Percentiles rank a stretch among this genome's conserved stretches.
Conservation (phyloP, 2,113 vertebrate genomes). For the Irena cyanogastra region DNA sequence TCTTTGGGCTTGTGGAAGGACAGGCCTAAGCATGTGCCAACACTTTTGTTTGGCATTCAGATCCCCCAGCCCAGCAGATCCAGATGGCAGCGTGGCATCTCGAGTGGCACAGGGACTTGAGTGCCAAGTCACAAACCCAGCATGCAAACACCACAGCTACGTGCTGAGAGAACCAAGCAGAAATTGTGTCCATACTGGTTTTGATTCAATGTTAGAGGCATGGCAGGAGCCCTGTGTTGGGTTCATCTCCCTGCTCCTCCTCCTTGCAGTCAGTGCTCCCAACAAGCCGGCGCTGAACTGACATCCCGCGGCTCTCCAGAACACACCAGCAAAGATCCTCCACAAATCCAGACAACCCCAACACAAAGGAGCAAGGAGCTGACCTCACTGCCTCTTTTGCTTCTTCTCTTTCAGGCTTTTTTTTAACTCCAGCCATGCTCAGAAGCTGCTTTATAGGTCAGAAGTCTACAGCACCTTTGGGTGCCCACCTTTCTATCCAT, state of each 20-base stretch:
- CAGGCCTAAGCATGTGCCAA: not conserved
- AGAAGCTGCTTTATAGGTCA: not conserved
- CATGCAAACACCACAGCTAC: not conserved
- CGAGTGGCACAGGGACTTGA: not conserved
- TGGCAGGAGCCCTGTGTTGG: not conserved
- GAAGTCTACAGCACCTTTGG: not conserved
- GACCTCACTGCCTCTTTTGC: not conserved
- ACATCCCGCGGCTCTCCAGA: not conserved
- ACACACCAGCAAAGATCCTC: not conserved
- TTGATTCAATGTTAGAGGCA: not conserved
- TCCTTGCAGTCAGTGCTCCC: not conserved
- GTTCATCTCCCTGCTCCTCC: not conserved
- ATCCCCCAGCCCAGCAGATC: not conserved
- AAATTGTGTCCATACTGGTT: accelerated
- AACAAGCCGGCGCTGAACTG: not conserved
- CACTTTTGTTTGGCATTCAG: not conserved
- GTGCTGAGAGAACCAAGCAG: not conserved
- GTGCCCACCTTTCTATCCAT: not conserved
- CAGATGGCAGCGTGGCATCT: not conserved
- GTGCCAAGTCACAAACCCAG: not conserved
- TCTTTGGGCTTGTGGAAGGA: not conserved
- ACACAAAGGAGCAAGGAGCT: not conserved
- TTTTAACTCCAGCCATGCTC: not conserved
- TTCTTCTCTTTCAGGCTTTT: not conserved
- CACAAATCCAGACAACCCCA: not conserved